Base-by-base conservation (phyloP, 2,797 vertebrate genomes). In the Sebastes glaucus region DNA sequence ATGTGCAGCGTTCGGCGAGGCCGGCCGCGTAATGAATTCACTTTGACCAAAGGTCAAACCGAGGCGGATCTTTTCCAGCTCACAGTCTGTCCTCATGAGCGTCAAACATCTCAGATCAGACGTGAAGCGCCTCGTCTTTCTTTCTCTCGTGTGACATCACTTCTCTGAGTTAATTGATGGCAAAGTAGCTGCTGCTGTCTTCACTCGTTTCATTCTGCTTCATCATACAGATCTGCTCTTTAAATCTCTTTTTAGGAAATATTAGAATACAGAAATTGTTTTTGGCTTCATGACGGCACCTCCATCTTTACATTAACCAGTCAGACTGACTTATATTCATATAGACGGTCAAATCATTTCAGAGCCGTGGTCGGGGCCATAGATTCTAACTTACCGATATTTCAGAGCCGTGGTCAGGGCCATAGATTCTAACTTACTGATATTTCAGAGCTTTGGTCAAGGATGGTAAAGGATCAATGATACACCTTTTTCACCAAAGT, bases 41-140 rank as follows among this genome's bases (percentile, higher is more conserved):
- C 49, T 73, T 63, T 83, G 81, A 82, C 80, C 78, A 78, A 83
- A 88, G 82, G 88, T 90, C 85, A 87, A 72, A 83, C 67, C 25
- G 63, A 83, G 78, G 62, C 57, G 28, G 82, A 79, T 87, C 84
- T 87, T 72, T 81, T 83, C 78, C 85, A 80, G 79, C 86, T 83
- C 80, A 6, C 49, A 59, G 88, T 84, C 82, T 22, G 64, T 42
- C 65, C 62, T 5, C 32, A 69, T 84, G 79, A 85, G 13, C 16
- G n/a, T 88, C 84, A 89, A 84, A 77, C 53, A 53, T 57, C 78
- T 30, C 20, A 9, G 64, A 74, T 77, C 32, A 9, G 71, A 67
- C 68, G 49, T 1, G 69, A 75, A 64, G 67, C 0, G 25, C 35
- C 4, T 30, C 42, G 59, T 35, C 57, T 55, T 49, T 67, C 30